These are phyloP conservation scores for Mycetomoellerius zeteki DNA, from an alignment of 1,140 invertebrate species.

Conservation along the genomic window DNA sequence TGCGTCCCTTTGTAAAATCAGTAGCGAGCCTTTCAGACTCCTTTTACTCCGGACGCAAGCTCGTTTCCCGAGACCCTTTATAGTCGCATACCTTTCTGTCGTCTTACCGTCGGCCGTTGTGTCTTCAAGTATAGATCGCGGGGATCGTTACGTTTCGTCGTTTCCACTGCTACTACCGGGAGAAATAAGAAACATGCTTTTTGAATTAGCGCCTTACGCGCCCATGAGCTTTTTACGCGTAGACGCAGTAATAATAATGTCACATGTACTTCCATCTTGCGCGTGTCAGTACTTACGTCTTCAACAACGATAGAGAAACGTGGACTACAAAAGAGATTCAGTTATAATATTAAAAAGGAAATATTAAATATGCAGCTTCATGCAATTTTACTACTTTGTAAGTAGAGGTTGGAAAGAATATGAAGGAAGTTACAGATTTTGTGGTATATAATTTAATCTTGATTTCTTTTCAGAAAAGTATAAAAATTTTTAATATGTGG, in stretches of 20 bases:
- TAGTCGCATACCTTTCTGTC: slow-evolving; percentile 62
- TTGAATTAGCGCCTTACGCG: slow-evolving; percentile 53
- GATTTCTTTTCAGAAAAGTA: not conserved
- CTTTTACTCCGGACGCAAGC: slow-evolving; percentile 66
- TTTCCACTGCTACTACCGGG: not conserved
- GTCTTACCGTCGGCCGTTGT: slow-evolving; percentile 61
- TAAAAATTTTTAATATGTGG: slow-evolving; percentile 14
- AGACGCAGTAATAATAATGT: slow-evolving; percentile 45
- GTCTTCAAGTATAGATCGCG: slow-evolving; percentile 48
- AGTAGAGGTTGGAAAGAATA: slow-evolving; percentile 18
- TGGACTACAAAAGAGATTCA: slow-evolving; percentile 18
- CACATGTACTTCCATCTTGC: slow-evolving; percentile 17
- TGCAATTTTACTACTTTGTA: slow-evolving; percentile 27
- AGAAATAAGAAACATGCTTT: slow-evolving; percentile 59
- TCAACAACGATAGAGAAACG: slow-evolving; percentile 12
- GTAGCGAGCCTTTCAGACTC: slow-evolving; percentile 70
- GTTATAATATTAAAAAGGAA: slow-evolving; percentile 44
- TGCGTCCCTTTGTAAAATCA: slow-evolving; percentile 79
- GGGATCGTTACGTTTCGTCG: slow-evolving; percentile 61
- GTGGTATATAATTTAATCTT: slow-evolving; percentile 6
- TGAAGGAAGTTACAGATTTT: slow-evolving; percentile 7
- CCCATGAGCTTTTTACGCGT: slow-evolving; percentile 32
- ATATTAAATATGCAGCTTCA: slow-evolving; percentile 21
- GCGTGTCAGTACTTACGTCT: not conserved
- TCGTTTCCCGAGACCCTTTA: slow-evolving; percentile 57